A percentile compares a stretch with the other conserved stretches of the same genome.
phyloP scores from a whole-genome alignment of 2,113 vertebrate species.

The Sapajus apella region DNA sequence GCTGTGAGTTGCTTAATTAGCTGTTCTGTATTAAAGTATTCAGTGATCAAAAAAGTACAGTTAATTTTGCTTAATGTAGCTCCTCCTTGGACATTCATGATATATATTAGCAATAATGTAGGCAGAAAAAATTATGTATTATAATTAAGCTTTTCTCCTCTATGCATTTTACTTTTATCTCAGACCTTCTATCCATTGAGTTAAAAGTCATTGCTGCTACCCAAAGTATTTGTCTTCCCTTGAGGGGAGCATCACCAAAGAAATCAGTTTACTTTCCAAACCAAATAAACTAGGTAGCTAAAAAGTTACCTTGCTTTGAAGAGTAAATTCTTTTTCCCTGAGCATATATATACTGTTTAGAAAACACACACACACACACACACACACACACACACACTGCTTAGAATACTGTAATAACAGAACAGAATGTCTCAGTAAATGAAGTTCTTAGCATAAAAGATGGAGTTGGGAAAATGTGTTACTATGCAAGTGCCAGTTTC shows the following conservation, averaged over 20 bases:
- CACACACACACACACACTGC: no score
- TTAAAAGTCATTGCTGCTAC: neutral
- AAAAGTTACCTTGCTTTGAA: neutral
- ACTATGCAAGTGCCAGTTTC: neutral
- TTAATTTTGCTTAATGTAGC: neutral
- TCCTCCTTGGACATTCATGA: neutral
- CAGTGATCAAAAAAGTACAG: neutral
- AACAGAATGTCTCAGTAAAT: neutral
- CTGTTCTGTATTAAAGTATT: neutral
- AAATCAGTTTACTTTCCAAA: neutral
- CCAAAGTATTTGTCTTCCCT: neutral
- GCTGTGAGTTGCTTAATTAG: neutral
- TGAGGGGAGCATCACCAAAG: neutral
- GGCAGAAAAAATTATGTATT: neutral
- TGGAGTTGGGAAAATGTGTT: neutral
- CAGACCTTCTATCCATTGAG: neutral
- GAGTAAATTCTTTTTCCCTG: neutral
- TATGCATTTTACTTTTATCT: neutral
- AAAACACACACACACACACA: neutral
- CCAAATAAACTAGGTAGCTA: neutral
- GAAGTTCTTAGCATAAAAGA: neutral
- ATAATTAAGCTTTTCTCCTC: neutral
- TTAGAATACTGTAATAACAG: neutral
- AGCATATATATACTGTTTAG: neutral
- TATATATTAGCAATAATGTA: slow-evolving; percentile 20